These are phyloP conservation scores for Teleogryllus occipitalis DNA, from an alignment of 1,140 invertebrate species.

Conservation along the genomic window DNA sequence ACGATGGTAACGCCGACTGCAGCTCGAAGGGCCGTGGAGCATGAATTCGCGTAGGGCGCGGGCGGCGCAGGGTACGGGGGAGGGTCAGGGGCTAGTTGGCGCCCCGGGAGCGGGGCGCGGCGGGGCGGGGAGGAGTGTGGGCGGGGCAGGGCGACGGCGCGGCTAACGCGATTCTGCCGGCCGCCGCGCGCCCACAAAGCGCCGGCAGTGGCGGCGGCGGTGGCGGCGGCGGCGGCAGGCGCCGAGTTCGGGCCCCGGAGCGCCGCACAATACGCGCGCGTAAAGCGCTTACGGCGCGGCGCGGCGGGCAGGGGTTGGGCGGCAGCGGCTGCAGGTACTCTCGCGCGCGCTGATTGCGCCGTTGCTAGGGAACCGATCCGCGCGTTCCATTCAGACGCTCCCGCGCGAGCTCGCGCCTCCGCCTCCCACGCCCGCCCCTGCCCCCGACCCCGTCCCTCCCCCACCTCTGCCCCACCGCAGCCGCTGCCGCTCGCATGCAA, in stretches of 20 bases:
- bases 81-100: too few relatives aligned
- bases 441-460: too few relatives aligned
- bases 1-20: too few relatives aligned
- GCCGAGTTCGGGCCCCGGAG: background rate
- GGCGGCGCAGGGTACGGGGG: too few relatives aligned
- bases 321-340: background rate
- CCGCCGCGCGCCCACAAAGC: background rate
- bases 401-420: background rate
- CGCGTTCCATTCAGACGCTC: background rate
- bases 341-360: background rate
- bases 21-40: too few relatives aligned
- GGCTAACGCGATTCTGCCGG: too few relatives aligned
- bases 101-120: background rate
- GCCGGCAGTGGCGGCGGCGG: too few relatives aligned
- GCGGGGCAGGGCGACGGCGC: background rate
- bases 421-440: background rate
- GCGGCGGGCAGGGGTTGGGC: too few relatives aligned
- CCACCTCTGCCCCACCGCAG: too few relatives aligned
- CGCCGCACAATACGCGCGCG: background rate
- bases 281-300: background rate
- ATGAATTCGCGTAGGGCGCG: too few relatives aligned
- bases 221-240: too few relatives aligned
- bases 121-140: too few relatives aligned
- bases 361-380: background rate
- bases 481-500: background rate